Evolutionary conservation across 2,797 vertebrate genomes (phyloP).

Genomic region (Myoxocephalus aenaeus): DNA sequence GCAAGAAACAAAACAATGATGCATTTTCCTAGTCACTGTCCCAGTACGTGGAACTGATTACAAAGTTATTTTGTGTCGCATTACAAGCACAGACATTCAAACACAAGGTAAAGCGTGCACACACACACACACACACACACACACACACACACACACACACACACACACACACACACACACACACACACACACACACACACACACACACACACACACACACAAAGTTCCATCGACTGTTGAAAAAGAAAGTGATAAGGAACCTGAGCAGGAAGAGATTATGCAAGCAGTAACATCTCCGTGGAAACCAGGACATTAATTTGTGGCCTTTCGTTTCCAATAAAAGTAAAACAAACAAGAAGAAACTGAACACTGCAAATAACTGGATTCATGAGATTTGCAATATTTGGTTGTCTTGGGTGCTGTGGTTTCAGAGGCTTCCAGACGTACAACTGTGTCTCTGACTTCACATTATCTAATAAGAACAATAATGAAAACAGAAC

Average conservation of each 20-base stretch:
- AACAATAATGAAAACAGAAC: background rate
- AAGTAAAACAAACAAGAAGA: too few relatives aligned
- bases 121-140: background rate
- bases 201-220: background rate
- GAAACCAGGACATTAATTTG: slow-evolving; percentile 40
- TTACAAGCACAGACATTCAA: background rate
- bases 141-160: background rate
- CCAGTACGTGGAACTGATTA: background rate
- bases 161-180: background rate
- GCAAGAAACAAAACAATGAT: background rate
- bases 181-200: background rate
- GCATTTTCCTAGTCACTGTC: background rate
- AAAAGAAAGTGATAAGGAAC: slow-evolving; percentile 77
- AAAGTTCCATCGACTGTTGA: slow-evolving; percentile 64
- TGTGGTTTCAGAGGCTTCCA: background rate
- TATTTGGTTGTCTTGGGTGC: background rate
- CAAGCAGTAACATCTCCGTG: slow-evolving; percentile 56
- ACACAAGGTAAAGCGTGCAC: background rate
- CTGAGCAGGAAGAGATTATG: slow-evolving; percentile 59
- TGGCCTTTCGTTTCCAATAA: too few relatives aligned
- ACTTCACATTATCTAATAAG: background rate
- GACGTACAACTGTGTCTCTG: background rate
- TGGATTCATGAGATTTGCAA: background rate
- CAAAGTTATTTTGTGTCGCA: background rate
- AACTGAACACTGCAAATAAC: background rate